Evolutionary conservation across 2,888 invertebrate genomes (phyloP), one percentile per base, ranked within the genome.

Genomic region (Mimumesa dahlbomi): DNA sequence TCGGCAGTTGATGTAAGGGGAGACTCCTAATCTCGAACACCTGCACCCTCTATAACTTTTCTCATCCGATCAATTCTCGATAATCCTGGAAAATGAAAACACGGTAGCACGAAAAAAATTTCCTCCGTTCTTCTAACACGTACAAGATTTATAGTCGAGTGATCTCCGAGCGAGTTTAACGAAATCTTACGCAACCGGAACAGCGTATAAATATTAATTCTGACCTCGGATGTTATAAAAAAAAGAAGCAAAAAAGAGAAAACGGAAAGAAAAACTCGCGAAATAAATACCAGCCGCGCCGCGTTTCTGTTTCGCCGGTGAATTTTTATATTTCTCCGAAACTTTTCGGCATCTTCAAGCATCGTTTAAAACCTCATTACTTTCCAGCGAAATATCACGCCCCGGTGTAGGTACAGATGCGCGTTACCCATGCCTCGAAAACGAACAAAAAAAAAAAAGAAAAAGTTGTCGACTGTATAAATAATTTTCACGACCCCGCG

Each of bases 11-110:
- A 14, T 3, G 38, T 34, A 34, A 46, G 50, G 25, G 40, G n/a
- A 57, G 48, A 46, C 56, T 38, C 25, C 66, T 79, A 75, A 79
- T 78, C 67, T 61, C 46, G 52, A 46, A 54, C 78, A 79, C 73
- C 76, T 79, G 79, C 65, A 70, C 49, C 46, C 46, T 54, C 54
- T 56, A 59, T 65, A 79, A 78, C 73, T 79, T 79, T n/a, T 58
- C 56, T 45, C 64, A 46, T 45, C 62, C 66, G 74, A 79, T 79
- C 77, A 79, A 73, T 76, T 74, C 52, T 52, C 66, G 70, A 79
- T 79, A 79, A 69, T 64, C 69, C 48, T 43, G 45, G 63, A 54
- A 76, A 79, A 71, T 64, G 62, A 65, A 75, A 75, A 75, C 62
- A 64, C 49, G 31, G 50, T 57, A 46, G 53, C 36, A 38, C 11